Conservation (phyloP, 2,797 vertebrate genomes). For the Schizothorax lantsangensis region DNA sequence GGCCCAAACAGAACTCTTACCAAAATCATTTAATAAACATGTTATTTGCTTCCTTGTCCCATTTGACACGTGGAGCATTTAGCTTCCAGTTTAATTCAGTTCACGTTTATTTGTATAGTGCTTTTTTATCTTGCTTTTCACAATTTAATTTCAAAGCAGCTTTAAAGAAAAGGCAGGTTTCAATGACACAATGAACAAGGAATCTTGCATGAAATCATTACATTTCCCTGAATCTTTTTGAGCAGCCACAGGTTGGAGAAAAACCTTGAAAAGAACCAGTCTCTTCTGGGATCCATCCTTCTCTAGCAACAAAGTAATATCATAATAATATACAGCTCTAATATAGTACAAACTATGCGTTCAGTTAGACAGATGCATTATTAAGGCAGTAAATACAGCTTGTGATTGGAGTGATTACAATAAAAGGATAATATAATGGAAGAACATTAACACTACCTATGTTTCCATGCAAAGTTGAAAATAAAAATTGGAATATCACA, state of each 20-base stretch:
- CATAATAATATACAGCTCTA: not conserved
- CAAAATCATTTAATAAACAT: conserved; percentile 16
- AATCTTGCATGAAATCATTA: not conserved
- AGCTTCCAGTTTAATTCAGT: not conserved
- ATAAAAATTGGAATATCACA: not conserved
- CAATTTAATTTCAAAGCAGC: not conserved
- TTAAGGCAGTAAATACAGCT: not conserved
- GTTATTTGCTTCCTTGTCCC: not conserved
- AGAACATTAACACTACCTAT: not conserved
- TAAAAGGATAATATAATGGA: not conserved
- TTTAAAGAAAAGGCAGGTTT: not conserved
- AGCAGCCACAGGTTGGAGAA: not conserved
- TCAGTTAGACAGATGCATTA: not conserved
- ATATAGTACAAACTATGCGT: not conserved
- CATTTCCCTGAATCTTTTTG: not conserved
- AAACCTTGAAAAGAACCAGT: not conserved
- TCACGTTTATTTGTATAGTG: not conserved
- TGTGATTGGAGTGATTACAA: not conserved
- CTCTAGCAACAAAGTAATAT: not conserved
- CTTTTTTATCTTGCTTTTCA: not conserved
- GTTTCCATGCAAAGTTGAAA: too few relatives aligned
- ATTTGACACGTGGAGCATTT: conserved; percentile 1
- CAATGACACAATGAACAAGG: not conserved
- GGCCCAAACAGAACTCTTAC: not conserved
- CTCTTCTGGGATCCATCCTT: not conserved